Conservation (phyloP, 2,888 invertebrate genomes). For the Alviniconcha strummeri region DNA sequence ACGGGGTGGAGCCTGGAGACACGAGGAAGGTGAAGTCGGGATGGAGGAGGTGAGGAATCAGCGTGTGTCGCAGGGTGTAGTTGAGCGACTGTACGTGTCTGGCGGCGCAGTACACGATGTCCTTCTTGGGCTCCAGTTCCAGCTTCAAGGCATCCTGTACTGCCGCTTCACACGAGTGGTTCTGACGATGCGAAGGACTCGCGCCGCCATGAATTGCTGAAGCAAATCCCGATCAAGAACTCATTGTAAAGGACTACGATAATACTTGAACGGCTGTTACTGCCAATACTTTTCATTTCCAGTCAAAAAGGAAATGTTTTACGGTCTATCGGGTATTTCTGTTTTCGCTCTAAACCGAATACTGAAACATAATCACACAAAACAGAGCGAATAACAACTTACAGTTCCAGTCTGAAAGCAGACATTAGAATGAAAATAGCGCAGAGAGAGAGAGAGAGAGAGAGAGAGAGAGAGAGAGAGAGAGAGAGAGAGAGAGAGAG, state of each 20-base stretch:
- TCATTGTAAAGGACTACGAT: no score
- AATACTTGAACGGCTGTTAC: no score
- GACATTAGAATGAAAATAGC: no score
- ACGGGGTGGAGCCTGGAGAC: not conserved
- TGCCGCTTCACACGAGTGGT: conserved; percentile 15
- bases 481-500: not conserved
- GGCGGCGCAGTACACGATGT: conserved; percentile 13
- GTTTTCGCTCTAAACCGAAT: no score
- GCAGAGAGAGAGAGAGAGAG: no score
- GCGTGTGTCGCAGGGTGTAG: not conserved
- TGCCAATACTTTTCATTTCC: no score
- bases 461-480: conserved; percentile 4
- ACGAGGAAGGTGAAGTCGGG: conserved; percentile 10
- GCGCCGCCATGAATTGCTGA: not conserved
- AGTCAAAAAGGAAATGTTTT: no score
- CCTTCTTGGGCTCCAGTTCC: conserved; percentile 13
- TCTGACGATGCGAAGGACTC: not conserved
- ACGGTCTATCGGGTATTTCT: no score
- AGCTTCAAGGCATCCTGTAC: conserved; percentile 9
- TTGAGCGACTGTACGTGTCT: conserved; percentile 10
- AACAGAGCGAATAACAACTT: no score
- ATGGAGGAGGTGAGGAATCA: conserved; percentile 1
- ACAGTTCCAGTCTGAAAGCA: no score
- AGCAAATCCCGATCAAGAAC: not conserved
- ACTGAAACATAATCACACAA: no score